Conservation (phyloP, 2,888 invertebrate species). For the Amphipoea oculea region DNA sequence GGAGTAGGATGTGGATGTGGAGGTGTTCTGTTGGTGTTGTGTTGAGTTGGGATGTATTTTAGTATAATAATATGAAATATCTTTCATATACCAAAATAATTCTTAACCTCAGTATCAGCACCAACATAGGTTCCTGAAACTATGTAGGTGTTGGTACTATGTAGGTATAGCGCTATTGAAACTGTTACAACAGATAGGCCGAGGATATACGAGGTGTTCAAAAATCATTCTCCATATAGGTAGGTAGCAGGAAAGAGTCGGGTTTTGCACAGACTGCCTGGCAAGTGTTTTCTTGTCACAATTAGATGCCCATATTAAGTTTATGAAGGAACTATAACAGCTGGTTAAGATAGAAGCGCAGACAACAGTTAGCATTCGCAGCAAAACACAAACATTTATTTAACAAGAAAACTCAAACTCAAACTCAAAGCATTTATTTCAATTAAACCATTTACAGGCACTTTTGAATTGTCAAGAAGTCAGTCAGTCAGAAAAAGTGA, state of each 20-base stretch:
- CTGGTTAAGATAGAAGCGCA: neutral
- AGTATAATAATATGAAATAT: neutral
- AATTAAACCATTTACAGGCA: too few relatives aligned
- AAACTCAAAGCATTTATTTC: too few relatives aligned
- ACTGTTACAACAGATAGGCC: neutral
- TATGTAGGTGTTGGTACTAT: neutral
- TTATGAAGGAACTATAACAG: neutral
- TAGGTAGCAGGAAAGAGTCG: neutral
- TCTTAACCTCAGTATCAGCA: too few relatives aligned
- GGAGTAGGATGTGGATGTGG: constrained; percentile 43
- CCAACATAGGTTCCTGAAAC: neutral
- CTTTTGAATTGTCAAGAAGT: too few relatives aligned
- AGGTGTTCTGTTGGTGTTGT: constrained; percentile 1
- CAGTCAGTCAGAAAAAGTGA: too few relatives aligned
- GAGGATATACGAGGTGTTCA: neutral
- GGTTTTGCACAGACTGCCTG: neutral
- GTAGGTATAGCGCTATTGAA: neutral
- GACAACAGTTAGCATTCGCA: neutral
- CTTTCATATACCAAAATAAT: too few relatives aligned
- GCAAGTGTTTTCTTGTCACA: neutral
- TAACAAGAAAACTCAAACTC: too few relatives aligned
- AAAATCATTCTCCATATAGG: neutral
- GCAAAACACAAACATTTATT: constrained; percentile 8
- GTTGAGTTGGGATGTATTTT: neutral
- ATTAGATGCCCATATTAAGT: neutral